These are phyloP conservation scores for Drosophila colorata DNA, from an alignment of 2,888 invertebrate species.

Conservation along the genomic window DNA sequence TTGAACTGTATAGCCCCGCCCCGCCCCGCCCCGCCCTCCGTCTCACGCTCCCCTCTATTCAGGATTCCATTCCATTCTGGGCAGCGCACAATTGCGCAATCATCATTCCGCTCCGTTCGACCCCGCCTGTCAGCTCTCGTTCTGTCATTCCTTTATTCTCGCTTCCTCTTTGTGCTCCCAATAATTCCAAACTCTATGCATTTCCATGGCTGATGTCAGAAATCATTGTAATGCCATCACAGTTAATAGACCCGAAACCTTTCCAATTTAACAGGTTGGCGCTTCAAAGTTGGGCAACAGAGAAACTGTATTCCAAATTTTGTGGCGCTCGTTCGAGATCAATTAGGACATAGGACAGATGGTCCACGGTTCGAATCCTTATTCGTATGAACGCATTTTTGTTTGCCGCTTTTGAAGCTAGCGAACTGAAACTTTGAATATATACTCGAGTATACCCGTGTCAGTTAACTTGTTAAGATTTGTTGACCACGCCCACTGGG, in stretches of 20 bases:
- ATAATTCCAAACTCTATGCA: constrained; percentile 17
- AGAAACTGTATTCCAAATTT: no score
- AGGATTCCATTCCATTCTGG: neutral
- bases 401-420: no score
- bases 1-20: constrained; percentile 54
- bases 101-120: constrained; percentile 19
- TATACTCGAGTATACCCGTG: no score
- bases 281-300: no score
- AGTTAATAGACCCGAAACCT: constrained; percentile 2
- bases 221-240: constrained; percentile 18
- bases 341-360: no score
- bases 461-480: no score
- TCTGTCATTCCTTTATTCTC: constrained; percentile 12
- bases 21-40: neutral
- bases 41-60: neutral
- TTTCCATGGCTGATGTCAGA: constrained; percentile 7
- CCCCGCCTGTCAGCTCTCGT: neutral
- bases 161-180: neutral
- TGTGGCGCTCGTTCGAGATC: no score
- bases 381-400: no score
- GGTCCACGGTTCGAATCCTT: no score
- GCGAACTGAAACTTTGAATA: no score
- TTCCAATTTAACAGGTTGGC: neutral
- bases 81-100: constrained; percentile 63
- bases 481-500: no score